Base-by-base conservation (phyloP, 2,113 vertebrate species). In the Bettongia penicillata region DNA sequence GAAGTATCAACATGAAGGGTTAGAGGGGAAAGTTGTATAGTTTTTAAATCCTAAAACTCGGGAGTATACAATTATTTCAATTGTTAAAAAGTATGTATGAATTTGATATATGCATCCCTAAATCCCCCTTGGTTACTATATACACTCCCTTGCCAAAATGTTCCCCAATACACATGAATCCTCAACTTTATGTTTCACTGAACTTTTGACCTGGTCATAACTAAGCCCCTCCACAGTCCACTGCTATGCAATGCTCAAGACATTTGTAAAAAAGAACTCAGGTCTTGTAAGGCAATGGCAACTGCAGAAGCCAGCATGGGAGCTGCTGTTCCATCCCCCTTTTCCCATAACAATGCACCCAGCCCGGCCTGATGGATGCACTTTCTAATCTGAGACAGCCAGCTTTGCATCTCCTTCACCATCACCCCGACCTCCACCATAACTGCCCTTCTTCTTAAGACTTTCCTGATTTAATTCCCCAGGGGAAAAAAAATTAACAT, bases 131-230 rank as follows among this genome's bases (percentile, higher is more conserved):
- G 31, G 25, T 77, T 77, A n/a, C 61, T n/a, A 77, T 25, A 68
- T 8, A 55, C 5, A 55, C 5, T 77, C 61, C 37, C 37, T 77
- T 14, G 47, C 1, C 0, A 94, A 93, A 7, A 8, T 6, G 0
- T 97, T 94, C 93, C 0, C 0, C n/a, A 92, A 52, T 96, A 95
- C 95, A 84, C 51, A 12, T 1, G 8, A n/a, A 1, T 50, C 53
- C 84, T 96, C 95, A 93, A 94, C 90, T 95, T 57, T 52, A 95
- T 97, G 97, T 96, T 97, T 97, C 98, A 97, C 96, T 98, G 98
- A 98, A 98, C 98, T 98, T 98, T 96, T 98, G 98, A 98, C 98
- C 98, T 97, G 97, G 95, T 94, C 0, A 96, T 92, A 55, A 97
- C 96, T 95, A 97, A 98, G 96, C 95, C 96, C 96, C 96, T 97